Evolutionary conservation across 2,113 vertebrate genomes (phyloP).

Genomic region (Salvelinus alpinus): DNA sequence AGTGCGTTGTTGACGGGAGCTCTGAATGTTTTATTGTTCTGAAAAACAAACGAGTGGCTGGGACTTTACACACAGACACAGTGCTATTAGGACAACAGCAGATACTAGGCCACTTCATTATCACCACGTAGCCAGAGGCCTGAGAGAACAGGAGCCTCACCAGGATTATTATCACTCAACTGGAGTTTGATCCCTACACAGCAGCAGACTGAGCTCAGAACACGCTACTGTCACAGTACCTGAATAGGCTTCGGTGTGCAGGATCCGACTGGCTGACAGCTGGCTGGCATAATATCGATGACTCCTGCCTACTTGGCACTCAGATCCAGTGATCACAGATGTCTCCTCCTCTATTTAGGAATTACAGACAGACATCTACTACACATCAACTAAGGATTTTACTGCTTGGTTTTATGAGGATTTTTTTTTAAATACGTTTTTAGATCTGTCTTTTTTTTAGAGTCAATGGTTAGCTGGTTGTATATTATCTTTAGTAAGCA

Average conservation of each 20-base stretch:
- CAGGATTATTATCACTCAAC: slow-evolving; percentile 16
- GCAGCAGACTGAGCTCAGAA: slow-evolving; percentile 13
- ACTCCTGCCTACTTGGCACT: no score
- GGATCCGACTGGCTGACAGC: no score
- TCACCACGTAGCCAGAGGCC: not conserved
- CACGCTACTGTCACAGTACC: slow-evolving; percentile 11
- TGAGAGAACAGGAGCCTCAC: not conserved
- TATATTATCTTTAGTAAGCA: no score
- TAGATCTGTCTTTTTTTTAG: no score
- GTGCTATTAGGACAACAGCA: slow-evolving; percentile 7
- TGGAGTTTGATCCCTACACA: slow-evolving; percentile 51
- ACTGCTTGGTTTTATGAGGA: no score
- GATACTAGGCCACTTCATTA: slow-evolving; percentile 27
- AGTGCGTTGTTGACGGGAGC: slow-evolving; percentile 49
- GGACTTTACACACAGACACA: slow-evolving; percentile 17
- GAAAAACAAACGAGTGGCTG: slow-evolving; percentile 51
- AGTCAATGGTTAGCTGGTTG: no score
- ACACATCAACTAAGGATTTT: no score
- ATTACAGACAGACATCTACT: no score
- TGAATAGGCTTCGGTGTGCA: slow-evolving; percentile 3
- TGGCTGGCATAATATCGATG: no score
- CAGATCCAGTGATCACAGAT: no score
- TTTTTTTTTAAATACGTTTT: no score
- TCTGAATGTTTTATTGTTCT: slow-evolving; percentile 59
- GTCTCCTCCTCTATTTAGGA: no score